Percentiles rank a stretch among this genome's conserved stretches.
These are phyloP conservation scores for Crepidodera aurea DNA, from an alignment of 2,888 invertebrate genomes.

Conservation along the genomic window DNA sequence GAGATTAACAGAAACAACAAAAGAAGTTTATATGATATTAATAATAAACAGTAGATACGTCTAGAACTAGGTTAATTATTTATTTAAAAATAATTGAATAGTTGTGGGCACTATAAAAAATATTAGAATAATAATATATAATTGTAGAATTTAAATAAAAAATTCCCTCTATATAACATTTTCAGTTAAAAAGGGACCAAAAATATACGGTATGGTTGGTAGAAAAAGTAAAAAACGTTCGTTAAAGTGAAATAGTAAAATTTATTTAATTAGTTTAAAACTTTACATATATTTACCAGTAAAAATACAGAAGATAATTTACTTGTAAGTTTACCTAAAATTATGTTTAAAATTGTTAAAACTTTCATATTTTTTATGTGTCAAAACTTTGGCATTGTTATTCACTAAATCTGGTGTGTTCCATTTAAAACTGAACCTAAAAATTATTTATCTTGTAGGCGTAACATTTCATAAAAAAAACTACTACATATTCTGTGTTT, in stretches of 20 bases:
- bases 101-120: not conserved
- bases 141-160: not conserved
- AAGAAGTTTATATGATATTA: not conserved
- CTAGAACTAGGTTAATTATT: not conserved
- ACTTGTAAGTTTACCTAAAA: conserved; percentile 42
- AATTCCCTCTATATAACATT: conserved; percentile 14
- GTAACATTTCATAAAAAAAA: not conserved
- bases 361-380: conserved; percentile 41
- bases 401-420: conserved; percentile 34
- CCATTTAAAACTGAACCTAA: not conserved
- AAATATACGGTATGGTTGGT: conserved; percentile 4
- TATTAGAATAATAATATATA: not conserved
- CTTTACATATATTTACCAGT: not conserved
- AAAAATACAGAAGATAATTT: not conserved
- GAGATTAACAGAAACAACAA: too few relatives aligned
- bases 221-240: not conserved
- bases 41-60: not conserved
- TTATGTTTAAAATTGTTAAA: conserved; percentile 38
- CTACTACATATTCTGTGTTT: too few relatives aligned
- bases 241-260: not conserved
- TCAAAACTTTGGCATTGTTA: conserved; percentile 44
- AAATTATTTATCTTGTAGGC: not conserved
- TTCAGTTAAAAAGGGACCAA: conserved; percentile 13
- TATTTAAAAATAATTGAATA: not conserved
- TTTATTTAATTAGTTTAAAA: not conserved